Evolutionary conservation across 2,113 vertebrate genomes (phyloP).

Genomic region (Macquaria australasica): DNA sequence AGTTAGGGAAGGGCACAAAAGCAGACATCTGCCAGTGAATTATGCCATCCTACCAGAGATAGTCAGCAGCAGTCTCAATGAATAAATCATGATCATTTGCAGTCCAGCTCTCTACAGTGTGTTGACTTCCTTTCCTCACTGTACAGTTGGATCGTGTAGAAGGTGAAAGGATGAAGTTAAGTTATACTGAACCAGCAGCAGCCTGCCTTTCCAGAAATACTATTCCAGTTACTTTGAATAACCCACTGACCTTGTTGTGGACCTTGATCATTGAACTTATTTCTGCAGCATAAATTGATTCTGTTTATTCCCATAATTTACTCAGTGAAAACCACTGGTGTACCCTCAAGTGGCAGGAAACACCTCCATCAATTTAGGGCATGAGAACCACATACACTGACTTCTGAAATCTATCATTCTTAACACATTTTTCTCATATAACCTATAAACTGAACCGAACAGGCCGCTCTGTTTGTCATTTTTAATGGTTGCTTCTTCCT

Average conservation of each 20-base stretch:
- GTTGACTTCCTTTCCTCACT: not conserved
- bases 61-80: too few species aligned
- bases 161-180: not conserved
- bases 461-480: not conserved
- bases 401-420: not conserved
- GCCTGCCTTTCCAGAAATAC: not conserved
- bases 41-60: not conserved
- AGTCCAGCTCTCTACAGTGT: not conserved
- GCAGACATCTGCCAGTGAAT: not conserved
- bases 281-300: not conserved
- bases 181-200: not conserved
- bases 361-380: slow-evolving; percentile 68
- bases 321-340: slow-evolving; percentile 71
- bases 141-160: too few species aligned
- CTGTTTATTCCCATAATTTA: not conserved
- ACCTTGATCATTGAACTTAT: not conserved
- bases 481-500: not conserved
- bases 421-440: not conserved
- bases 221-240: not conserved
- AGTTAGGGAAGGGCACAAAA: too few species aligned
- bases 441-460: not conserved
- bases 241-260: not conserved
- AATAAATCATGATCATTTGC: not conserved
- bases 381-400: slow-evolving; percentile 2
- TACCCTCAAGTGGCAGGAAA: slow-evolving; percentile 79